Conservation (phyloP, 2,113 vertebrate species). For the Pteropus alecto region DNA sequence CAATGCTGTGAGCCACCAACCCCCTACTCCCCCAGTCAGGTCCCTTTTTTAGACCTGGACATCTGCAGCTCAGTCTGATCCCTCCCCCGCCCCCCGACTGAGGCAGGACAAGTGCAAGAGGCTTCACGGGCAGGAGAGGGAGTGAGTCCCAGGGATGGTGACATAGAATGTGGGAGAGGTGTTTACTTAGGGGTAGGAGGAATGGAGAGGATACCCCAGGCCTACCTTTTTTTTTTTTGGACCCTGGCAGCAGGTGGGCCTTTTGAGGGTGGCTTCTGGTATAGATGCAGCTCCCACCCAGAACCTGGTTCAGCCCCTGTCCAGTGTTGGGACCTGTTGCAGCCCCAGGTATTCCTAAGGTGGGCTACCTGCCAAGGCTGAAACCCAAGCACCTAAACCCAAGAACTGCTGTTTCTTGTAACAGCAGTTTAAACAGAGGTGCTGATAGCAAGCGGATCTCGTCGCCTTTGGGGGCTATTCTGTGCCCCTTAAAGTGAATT, state of each 20-base stretch:
- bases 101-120: background rate
- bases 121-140: too few species aligned
- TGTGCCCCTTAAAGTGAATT: conserved; percentile 91
- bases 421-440: conserved; percentile 85
- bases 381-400: conserved; percentile 87
- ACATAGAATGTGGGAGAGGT: too few species aligned
- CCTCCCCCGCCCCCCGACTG: background rate
- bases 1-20: conserved; percentile 93
- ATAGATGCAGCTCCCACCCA: background rate
- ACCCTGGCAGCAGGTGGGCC: background rate
- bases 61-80: background rate
- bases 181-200: background rate
- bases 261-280: background rate
- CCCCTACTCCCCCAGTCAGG: background rate
- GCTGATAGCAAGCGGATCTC: conserved; percentile 86
- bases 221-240: background rate
- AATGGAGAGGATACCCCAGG: background rate
- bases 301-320: background rate
- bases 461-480: conserved; percentile 91
- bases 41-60: background rate
- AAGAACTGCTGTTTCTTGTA: conserved; percentile 82
- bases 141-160: background rate
- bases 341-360: background rate
- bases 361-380: fast-evolving
- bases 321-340: too few species aligned